Percentiles rank a stretch among this genome's conserved stretches.
Evolutionary conservation across 2,888 invertebrate species (phyloP).

Genomic region (Oligia strigilis): DNA sequence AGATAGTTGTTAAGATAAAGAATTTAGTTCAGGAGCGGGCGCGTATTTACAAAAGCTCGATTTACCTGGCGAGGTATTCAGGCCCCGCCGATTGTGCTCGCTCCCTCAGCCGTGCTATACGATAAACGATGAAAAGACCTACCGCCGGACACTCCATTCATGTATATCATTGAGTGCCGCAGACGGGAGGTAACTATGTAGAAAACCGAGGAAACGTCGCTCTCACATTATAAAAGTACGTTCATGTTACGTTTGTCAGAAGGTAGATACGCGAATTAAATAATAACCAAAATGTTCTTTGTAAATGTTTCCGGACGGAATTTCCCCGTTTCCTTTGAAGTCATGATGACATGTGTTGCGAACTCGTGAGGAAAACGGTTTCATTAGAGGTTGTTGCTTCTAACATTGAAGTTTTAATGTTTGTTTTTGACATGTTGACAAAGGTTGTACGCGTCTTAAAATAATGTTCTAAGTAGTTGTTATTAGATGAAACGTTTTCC

Average conservation of each 20-base stretch:
- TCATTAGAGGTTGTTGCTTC: slow-evolving; percentile 55
- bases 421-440: slow-evolving; percentile 38
- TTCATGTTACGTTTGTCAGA: slow-evolving; percentile 37
- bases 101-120: slow-evolving; percentile 77
- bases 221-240: slow-evolving; percentile 38
- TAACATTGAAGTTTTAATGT: slow-evolving; percentile 60
- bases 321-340: slow-evolving; percentile 59
- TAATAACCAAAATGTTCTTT: slow-evolving; percentile 56
- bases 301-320: slow-evolving; percentile 51
- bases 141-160: slow-evolving; percentile 86
- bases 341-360: slow-evolving; percentile 44
- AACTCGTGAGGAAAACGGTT: slow-evolving; percentile 54
- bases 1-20: slow-evolving; percentile 73
- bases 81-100: slow-evolving; percentile 78
- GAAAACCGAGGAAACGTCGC: slow-evolving; percentile 74
- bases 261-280: slow-evolving; percentile 47
- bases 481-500: not conserved
- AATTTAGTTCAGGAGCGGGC: slow-evolving; percentile 67
- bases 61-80: slow-evolving; percentile 79
- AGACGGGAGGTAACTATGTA: slow-evolving; percentile 76
- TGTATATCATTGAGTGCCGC: slow-evolving; percentile 83
- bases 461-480: not conserved
- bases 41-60: slow-evolving; percentile 73
- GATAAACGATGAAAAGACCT: slow-evolving; percentile 86
- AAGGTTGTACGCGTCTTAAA: not conserved